Base-by-base conservation (phyloP, 2,888 invertebrate genomes). In the Oligia strigilis region DNA sequence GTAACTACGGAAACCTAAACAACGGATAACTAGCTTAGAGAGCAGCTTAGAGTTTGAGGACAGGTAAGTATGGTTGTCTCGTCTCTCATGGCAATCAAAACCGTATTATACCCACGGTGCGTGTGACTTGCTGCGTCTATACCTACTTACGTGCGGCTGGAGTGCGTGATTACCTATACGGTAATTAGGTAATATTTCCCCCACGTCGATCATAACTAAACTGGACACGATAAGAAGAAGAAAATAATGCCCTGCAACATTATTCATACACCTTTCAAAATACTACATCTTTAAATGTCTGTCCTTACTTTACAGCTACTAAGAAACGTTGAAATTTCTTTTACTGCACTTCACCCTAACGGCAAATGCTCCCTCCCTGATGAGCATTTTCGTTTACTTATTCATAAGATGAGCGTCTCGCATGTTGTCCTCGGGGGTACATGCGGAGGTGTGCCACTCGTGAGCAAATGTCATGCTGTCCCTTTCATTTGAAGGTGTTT, bases 331-430 rank as follows among this genome's bases (percentile, higher is more conserved):
- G 36, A 58, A 65, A 66, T 71, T 66, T 43, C 29, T 40, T 71
- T 78, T n/a, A 70, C 17, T 72, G 66, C 43, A 52, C 43, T 36
- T 43, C 17, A 49, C 9, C 52, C 49, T 69, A n/a, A 55, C 29
- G 14, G 46, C n/a, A 11, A 78, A 55, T 46, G 52, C 55, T 69
- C 62, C 6, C 55, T 69, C 62, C 6, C 29, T 11, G 36, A 36
- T 36, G 78, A 36, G 46, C 14, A 8, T n/a, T 64, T 70, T 8
- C 55, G 52, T 46, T 78, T n/a, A 78, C 3, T 78, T 78, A 78
- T 78, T 78, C 78, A 78, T 46, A 64, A 78, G 55, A 36, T 13
- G 55, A 70, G 62, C n/a, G 64, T 55, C n/a, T 69, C n/a, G 78
- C 62, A 36, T 78, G 43, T 17, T n/a, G 17, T 69, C 17, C 17